Evolutionary conservation across 2,888 invertebrate genomes (phyloP).

Genomic region (Julus scandinavius): DNA sequence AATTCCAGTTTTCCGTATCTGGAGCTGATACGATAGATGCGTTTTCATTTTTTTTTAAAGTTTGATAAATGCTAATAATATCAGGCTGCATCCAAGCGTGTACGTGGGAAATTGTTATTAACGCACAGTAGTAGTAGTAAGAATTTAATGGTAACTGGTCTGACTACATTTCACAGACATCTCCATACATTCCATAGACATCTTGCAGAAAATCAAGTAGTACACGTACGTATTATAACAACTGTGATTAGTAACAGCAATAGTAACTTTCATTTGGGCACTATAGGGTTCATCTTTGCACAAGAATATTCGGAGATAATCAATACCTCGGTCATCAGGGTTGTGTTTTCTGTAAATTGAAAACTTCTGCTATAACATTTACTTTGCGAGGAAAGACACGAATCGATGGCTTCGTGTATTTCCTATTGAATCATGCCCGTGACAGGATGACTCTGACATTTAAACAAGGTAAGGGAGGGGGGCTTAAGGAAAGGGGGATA

Average conservation of each 20-base stretch:
- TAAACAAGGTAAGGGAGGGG: background rate
- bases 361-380: background rate
- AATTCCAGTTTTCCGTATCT: background rate
- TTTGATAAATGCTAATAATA: background rate
- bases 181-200: background rate
- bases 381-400: background rate
- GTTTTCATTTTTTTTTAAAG: background rate
- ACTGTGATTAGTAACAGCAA: background rate
- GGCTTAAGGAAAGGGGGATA: background rate
- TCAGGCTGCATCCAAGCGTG: background rate
- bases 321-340: background rate
- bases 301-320: background rate
- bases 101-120: background rate
- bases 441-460: background rate
- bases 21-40: background rate
- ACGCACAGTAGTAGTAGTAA: background rate
- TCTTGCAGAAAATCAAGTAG: background rate
- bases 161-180: background rate
- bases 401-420: background rate
- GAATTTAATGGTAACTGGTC: background rate
- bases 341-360: background rate
- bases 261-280: too few species aligned
- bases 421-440: constrained; percentile 9
- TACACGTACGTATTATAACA: background rate
- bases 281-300: background rate